Conservation (phyloP, 2,113 vertebrate genomes). For the Suricata suricatta region DNA sequence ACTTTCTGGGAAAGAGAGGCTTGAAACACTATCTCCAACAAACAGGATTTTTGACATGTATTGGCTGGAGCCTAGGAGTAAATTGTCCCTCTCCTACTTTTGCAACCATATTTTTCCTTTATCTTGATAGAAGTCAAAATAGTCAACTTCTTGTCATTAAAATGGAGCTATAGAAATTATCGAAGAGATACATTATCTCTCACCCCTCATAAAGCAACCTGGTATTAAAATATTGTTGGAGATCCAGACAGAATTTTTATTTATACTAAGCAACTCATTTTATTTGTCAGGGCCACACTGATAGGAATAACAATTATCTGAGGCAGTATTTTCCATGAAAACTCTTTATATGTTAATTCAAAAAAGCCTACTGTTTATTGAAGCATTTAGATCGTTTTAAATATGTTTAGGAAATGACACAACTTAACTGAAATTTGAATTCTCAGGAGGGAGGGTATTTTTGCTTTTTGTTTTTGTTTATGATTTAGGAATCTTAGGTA, state of each 20-base stretch:
- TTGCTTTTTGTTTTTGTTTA: not conserved
- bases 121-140: not conserved
- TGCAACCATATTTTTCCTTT: not conserved
- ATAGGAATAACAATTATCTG: conserved; percentile 4
- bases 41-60: conserved; percentile 42
- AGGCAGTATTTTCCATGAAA: not conserved
- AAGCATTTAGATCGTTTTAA: not conserved
- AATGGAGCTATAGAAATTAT: conserved; percentile 1
- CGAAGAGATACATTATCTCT: not conserved
- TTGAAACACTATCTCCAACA: conserved; percentile 43
- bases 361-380: conserved; percentile 66
- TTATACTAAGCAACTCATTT: conserved; percentile 62
- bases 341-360: conserved; percentile 33
- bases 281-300: conserved; percentile 65
- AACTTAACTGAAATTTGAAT: not conserved
- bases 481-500: not conserved
- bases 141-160: conserved; percentile 5
- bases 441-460: not conserved
- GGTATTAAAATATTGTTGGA: not conserved
- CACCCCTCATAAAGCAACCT: not conserved
- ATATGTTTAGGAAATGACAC: not conserved
- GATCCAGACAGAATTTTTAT: not conserved
- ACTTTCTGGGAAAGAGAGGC: not conserved
- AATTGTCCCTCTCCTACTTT: conserved; percentile 25
- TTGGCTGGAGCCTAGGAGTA: not conserved